These are phyloP conservation scores for Quiscalus mexicanus DNA, from an alignment of 2,113 vertebrate species.

Conservation along the genomic window DNA sequence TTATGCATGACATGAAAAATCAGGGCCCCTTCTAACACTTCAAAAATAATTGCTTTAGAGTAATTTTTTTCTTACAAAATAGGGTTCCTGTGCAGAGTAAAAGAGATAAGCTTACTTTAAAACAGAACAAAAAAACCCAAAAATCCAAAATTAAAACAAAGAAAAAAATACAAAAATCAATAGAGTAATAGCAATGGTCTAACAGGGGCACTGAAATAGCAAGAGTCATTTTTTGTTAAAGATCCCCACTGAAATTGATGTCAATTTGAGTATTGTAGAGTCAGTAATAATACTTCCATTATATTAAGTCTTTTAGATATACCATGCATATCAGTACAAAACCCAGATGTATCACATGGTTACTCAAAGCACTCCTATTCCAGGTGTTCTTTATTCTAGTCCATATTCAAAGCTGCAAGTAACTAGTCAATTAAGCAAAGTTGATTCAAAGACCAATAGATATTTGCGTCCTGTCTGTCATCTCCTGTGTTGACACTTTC, in stretches of 20 bases:
- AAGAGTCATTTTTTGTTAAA: background rate
- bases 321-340: rapidly evolving
- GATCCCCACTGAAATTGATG: background rate
- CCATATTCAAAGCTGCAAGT: background rate
- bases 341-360: background rate
- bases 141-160: background rate
- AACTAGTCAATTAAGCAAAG: background rate
- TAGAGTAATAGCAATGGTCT: background rate
- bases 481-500: background rate
- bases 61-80: background rate
- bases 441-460: background rate
- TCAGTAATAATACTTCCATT: background rate
- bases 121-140: background rate
- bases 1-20: background rate
- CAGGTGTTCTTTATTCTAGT: background rate
- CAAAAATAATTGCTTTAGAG: background rate
- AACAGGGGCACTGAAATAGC: background rate
- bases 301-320: background rate
- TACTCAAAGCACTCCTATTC: background rate
- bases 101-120: background rate
- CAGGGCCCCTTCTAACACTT: background rate
- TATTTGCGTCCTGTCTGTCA: background rate
- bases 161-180: background rate
- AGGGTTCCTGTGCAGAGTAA: background rate
- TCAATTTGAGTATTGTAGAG: background rate